Evolutionary conservation across 2,113 vertebrate species (phyloP), one percentile per base, ranked within the genome.

Genomic region (Morone chrysops): DNA sequence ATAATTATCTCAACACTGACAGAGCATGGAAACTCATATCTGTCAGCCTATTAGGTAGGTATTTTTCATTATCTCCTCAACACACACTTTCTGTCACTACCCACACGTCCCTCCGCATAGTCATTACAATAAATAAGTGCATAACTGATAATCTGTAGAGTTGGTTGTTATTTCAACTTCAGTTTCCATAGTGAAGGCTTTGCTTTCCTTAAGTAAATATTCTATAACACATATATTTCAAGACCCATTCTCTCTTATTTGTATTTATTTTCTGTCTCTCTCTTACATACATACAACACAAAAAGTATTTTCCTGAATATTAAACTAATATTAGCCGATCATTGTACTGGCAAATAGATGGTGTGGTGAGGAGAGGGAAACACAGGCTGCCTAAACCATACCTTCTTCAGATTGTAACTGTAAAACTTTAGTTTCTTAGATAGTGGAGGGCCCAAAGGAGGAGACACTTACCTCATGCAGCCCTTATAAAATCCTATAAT

Each of bases 1-100:
- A 48, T 69, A 86, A 81, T 85, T 79, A 81, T 70, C 60, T 54
- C 51, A 70, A 72, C 56, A 84, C 61, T 87, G 53, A 66, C 45
- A 78, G 63, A 86, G 70, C 56, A 51, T 51, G 36, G 45, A 43
- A 78, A 79, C 17, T 75, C n/a, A 51, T 47, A 72, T 79, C 53
- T 67, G 56, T 57, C 65, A 70, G 41, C 18, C 59, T 53, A 65
- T 79, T 82, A 67, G 50, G n/a, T 56, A 10, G 40, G 40, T 66
- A 17, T 71, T 61, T 66, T 82, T 66, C 57, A 85, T 89, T 53
- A 65, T 63, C 53, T 71, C 38, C 11, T 63, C 11, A 73, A 40
- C 50, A 67, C 67, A 71, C 51, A 56, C 59, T 51, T 61, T 14
- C 14, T n/a, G 56, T 63, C 69, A 56, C 61, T 43, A 17, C 54